These are phyloP conservation scores for Chalcosyrphus nemorum DNA, from an alignment of 2,888 invertebrate genomes.

Conservation along the genomic window DNA sequence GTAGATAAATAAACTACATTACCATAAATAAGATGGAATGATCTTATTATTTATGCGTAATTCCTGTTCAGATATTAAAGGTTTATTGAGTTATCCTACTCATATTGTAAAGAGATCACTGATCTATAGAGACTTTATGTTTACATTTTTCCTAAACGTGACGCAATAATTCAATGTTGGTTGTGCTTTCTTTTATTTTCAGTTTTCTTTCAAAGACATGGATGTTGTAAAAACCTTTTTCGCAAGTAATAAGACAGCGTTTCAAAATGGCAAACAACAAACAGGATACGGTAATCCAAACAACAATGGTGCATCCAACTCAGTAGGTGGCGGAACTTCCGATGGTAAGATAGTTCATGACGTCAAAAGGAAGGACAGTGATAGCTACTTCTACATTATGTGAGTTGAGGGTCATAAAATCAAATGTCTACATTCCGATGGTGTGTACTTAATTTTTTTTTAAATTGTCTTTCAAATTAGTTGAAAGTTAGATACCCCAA, in stretches of 20 bases:
- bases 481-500: neutral
- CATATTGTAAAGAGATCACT: too few relatives aligned
- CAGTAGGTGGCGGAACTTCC: conserved; percentile 71
- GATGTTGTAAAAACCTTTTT: conserved; percentile 79
- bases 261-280: conserved; percentile 74
- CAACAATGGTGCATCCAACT: conserved; percentile 59
- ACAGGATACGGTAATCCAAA: conserved; percentile 49
- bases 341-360: conserved; percentile 74
- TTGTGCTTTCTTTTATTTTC: neutral
- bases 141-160: neutral
- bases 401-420: conserved; percentile 75
- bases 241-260: conserved; percentile 75
- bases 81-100: too few relatives aligned
- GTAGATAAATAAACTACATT: too few relatives aligned
- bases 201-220: conserved; percentile 73
- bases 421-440: too few relatives aligned
- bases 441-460: neutral
- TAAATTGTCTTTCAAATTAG: neutral
- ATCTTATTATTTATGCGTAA: too few relatives aligned
- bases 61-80: too few relatives aligned
- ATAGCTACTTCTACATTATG: conserved; percentile 81
- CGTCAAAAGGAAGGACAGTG: conserved; percentile 79
- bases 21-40: too few relatives aligned
- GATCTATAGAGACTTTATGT: too few relatives aligned
- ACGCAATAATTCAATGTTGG: neutral